These are phyloP conservation scores for Poecilia picta DNA, from an alignment of 2,797 vertebrate genomes.

Conservation along the genomic window DNA sequence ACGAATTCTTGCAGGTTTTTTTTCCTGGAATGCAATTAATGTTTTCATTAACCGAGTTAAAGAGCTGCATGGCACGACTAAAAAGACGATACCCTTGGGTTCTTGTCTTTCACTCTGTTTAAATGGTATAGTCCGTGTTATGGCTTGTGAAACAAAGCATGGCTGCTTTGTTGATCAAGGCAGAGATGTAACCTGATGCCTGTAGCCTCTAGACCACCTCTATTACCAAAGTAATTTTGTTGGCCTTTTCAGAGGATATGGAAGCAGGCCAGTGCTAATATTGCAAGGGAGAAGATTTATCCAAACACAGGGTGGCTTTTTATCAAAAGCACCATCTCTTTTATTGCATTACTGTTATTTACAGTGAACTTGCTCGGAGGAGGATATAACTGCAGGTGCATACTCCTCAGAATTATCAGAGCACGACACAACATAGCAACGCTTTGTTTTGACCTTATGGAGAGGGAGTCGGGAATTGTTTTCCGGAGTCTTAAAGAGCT, in stretches of 20 bases:
- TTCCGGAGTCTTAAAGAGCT: conserved; percentile 71
- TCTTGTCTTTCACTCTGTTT: conserved; percentile 42
- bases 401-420: conserved; percentile 52
- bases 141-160: conserved; percentile 43
- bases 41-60: conserved; percentile 73
- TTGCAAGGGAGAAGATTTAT: conserved; percentile 36
- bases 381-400: conserved; percentile 51
- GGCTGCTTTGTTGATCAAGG: conserved; percentile 40
- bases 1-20: conserved; percentile 40
- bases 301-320: conserved; percentile 50
- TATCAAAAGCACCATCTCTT: conserved; percentile 48
- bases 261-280: conserved; percentile 53
- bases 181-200: conserved; percentile 58
- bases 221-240: conserved; percentile 57
- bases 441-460: conserved; percentile 67
- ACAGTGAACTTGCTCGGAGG: conserved; percentile 23
- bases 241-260: conserved; percentile 60
- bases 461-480: conserved; percentile 66
- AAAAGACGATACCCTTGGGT: conserved; percentile 55
- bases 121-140: conserved; percentile 1
- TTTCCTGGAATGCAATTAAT: conserved; percentile 72
- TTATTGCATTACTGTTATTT: conserved; percentile 35
- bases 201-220: conserved; percentile 38
- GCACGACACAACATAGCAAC: conserved; percentile 38
- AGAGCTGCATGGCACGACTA: conserved; percentile 66